phyloP scores from a whole-genome alignment of 2,888 invertebrate species.

The Drosophila borealis region DNA sequence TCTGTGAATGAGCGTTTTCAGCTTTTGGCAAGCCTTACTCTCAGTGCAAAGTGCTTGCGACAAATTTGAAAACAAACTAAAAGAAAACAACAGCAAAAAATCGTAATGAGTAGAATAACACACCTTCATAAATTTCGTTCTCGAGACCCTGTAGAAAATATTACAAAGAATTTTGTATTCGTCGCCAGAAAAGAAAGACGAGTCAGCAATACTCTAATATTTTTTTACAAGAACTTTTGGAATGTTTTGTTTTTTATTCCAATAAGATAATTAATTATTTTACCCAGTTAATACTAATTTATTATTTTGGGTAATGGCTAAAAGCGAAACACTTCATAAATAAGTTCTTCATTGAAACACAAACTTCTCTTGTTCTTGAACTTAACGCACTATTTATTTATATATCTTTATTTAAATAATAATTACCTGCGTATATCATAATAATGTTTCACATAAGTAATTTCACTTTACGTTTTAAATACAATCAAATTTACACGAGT shows the following conservation, averaged over 20 bases:
- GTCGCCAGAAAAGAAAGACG: neutral
- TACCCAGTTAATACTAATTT: no score
- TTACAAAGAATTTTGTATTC: neutral
- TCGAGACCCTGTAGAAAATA: neutral
- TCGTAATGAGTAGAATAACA: neutral
- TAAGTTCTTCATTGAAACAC: no score
- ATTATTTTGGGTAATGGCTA: no score
- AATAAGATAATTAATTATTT: no score
- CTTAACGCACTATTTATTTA: conserved; percentile 78
- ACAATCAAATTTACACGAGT: conserved; percentile 76
- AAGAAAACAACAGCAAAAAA: neutral
- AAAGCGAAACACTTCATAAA: no score
- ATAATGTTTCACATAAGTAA: conserved; percentile 72
- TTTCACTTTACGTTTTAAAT: conserved; percentile 58
- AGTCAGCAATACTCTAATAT: no score
- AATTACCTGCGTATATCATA: conserved; percentile 71
- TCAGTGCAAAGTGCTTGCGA: conserved; percentile 37
- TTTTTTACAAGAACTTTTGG: no score
- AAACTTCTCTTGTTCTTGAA: conserved; percentile 65
- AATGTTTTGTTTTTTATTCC: no score
- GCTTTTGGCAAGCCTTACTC: conserved; percentile 17
- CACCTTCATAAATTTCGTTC: conserved; percentile 5
- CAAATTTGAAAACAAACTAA: neutral
- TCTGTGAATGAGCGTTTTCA: conserved; percentile 32
- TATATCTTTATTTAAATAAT: conserved; percentile 72